Percentiles rank a stretch among this genome's conserved stretches.
Evolutionary conservation across 2,113 vertebrate genomes (phyloP).

Genomic region (Thamnaconus septentrionalis): DNA sequence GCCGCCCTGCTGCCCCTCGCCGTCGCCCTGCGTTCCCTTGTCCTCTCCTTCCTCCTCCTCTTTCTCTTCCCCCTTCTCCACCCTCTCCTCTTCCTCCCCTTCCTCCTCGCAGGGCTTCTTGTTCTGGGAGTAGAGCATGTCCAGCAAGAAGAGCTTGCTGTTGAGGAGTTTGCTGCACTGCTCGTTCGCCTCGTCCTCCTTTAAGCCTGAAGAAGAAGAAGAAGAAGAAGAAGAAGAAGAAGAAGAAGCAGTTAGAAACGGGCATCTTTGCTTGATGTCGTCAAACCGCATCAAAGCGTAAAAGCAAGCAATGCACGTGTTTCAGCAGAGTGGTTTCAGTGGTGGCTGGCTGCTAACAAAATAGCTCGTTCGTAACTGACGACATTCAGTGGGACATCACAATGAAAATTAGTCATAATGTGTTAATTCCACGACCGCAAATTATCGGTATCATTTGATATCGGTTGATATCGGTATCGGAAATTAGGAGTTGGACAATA

Average conservation of each 20-base stretch:
- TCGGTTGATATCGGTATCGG: too few relatives aligned
- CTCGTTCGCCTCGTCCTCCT: constrained; percentile 86
- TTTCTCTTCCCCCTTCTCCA: constrained; percentile 68
- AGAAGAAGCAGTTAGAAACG: background rate
- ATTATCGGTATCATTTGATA: too few relatives aligned
- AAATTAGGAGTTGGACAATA: too few relatives aligned
- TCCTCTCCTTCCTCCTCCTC: constrained; percentile 62
- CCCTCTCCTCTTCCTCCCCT: constrained; percentile 80
- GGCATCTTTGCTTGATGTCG: too few relatives aligned
- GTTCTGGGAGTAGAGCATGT: constrained; percentile 96
- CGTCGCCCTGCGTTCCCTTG: constrained; percentile 65
- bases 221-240: background rate
- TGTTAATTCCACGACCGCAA: too few relatives aligned
- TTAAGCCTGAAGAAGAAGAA: constrained; percentile 75
- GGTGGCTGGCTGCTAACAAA: too few relatives aligned
- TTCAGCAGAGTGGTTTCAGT: too few relatives aligned
- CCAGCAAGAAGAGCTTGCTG: constrained; percentile 94
- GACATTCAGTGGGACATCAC: too few relatives aligned
- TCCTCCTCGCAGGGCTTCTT: constrained; percentile 82
- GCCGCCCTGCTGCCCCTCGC: constrained; percentile 69
- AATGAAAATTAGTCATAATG: too few relatives aligned
- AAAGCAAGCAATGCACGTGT: too few relatives aligned
- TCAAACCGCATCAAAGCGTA: too few relatives aligned
- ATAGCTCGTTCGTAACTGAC: too few relatives aligned
- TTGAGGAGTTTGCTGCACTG: constrained; percentile 88